Evolutionary conservation across 2,113 vertebrate species (phyloP).

Genomic region (Ciconia boyciana): DNA sequence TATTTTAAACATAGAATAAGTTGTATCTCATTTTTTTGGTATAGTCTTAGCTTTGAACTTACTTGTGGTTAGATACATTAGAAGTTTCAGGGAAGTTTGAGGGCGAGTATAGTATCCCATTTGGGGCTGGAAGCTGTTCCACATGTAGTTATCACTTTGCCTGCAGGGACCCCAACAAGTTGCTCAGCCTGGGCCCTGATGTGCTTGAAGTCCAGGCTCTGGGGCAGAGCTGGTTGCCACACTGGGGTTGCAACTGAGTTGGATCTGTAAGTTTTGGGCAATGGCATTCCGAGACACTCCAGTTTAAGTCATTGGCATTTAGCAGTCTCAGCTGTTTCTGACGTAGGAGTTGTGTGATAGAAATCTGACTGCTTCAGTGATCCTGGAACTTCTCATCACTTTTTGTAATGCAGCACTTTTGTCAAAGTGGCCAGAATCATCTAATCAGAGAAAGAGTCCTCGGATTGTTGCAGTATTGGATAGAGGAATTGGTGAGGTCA

Average conservation of each 20-base stretch:
- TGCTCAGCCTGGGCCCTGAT: background rate
- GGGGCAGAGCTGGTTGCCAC: background rate
- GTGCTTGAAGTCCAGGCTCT: background rate
- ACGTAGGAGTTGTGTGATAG: background rate
- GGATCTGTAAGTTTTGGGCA: background rate
- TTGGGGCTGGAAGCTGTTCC: background rate
- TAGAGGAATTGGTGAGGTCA: background rate
- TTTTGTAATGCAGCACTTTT: background rate
- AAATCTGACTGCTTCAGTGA: background rate
- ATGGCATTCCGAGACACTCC: rapidly evolving
- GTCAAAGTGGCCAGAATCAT: background rate
- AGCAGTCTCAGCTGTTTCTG: background rate
- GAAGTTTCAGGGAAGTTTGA: background rate
- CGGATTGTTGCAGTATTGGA: background rate
- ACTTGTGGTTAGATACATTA: background rate
- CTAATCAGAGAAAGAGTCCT: background rate
- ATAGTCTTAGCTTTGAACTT: background rate
- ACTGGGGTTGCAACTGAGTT: background rate
- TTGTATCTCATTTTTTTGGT: background rate
- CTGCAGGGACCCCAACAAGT: background rate
- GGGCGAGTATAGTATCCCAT: background rate
- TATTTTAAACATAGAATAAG: background rate
- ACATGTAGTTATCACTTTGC: background rate
- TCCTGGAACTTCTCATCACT: background rate
- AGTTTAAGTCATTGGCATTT: background rate